A percentile compares a stretch with the other conserved stretches of the same genome.
Evolutionary conservation across 1,140 invertebrate genomes (phyloP).

Genomic region (Penaeus chinensis): DNA sequence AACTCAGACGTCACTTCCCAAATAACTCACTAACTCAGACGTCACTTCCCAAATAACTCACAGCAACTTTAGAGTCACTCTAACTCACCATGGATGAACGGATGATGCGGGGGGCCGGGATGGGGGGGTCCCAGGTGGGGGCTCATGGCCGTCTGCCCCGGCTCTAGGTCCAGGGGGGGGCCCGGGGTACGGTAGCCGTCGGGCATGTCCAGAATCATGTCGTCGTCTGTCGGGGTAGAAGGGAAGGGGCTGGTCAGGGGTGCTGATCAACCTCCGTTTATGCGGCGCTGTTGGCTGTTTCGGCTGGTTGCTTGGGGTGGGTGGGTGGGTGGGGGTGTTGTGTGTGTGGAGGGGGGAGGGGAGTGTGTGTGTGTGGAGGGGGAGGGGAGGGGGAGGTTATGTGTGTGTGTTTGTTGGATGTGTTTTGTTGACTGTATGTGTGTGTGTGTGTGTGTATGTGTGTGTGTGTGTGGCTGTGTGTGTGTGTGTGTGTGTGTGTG

Average conservation of each 20-base stretch:
- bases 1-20: too few species aligned
- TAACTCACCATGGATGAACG: conserved; percentile 57
- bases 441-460: not conserved
- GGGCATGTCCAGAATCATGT: conserved; percentile 64
- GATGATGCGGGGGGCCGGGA: conserved; percentile 50
- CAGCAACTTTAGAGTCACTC: too few species aligned
- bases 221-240: conserved; percentile 59
- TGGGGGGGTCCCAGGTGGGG: conserved; percentile 59
- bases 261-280: too few species aligned
- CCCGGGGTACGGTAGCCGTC: conserved; percentile 62
- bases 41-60: too few species aligned
- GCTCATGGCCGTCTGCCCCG: conserved; percentile 63
- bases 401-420: not conserved
- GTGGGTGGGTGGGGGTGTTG: too few species aligned
- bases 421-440: not conserved
- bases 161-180: conserved; percentile 63
- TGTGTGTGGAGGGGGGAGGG: too few species aligned
- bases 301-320: too few species aligned
- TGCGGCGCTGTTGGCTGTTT: too few species aligned
- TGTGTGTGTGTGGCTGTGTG: not conserved
- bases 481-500: not conserved
- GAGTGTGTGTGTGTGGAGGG: not conserved
- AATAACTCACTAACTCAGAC: too few species aligned
- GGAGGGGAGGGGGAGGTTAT: not conserved
- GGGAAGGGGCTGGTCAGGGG: not conserved